Percentiles rank a stretch among this genome's conserved stretches.
Conservation (phyloP, 2,797 vertebrate species). For the Clarias laeviceps region DNA sequence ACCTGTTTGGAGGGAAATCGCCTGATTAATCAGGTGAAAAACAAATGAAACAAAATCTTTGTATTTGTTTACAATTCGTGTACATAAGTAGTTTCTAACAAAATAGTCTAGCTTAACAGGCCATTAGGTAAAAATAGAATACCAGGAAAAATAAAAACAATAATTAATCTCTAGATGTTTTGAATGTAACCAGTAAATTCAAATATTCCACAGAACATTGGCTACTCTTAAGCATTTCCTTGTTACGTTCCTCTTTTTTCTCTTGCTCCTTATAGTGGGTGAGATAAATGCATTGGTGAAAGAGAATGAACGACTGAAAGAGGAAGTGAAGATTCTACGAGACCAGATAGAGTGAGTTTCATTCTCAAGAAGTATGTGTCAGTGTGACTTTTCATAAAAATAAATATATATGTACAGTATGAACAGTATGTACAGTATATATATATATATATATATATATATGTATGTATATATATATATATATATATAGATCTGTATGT, state of each 20-base stretch:
- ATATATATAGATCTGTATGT: too few species aligned
- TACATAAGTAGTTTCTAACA: neutral
- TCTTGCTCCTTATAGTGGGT: constrained; percentile 69
- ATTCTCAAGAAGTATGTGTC: neutral
- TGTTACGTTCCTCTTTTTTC: neutral
- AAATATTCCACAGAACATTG: neutral
- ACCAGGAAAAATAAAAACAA: neutral
- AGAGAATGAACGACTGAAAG: constrained; percentile 83
- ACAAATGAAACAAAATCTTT: neutral
- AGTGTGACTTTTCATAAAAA: neutral
- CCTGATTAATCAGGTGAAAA: too few species aligned
- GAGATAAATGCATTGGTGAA: constrained; percentile 84
- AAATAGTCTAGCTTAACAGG: neutral
- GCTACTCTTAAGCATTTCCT: constrained; percentile 1
- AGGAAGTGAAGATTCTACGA: constrained; percentile 78
- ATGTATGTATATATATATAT: too few species aligned
- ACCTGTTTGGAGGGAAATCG: too few species aligned
- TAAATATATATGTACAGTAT: too few species aligned
- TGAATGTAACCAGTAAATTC: neutral
- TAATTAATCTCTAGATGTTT: neutral
- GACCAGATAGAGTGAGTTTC: constrained; percentile 76
- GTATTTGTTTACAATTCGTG: neutral
- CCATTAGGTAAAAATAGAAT: neutral
- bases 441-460: too few species aligned
- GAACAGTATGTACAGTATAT: too few species aligned